phyloP scores from a whole-genome alignment of 2,888 invertebrate genomes.

The Asteroscopus sphinx region DNA sequence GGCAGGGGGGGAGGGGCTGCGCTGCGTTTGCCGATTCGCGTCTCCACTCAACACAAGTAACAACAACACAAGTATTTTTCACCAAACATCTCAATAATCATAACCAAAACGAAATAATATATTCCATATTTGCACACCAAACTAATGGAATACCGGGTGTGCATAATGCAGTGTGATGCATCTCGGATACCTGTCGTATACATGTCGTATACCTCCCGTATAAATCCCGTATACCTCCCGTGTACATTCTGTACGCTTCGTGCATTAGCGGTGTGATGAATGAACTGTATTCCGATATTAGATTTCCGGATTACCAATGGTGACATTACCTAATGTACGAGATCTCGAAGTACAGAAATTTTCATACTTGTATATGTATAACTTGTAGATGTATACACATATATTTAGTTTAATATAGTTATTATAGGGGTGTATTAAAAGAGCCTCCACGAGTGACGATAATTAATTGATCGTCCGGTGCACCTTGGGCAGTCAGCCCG shows the following conservation, averaged over 20 bases:
- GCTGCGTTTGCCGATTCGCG: too few species aligned
- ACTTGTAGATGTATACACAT: too few species aligned
- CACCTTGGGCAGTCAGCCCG: too few species aligned
- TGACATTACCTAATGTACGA: slow-evolving; percentile 12
- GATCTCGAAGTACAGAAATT: neutral
- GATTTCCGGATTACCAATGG: slow-evolving; percentile 35
- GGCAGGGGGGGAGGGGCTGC: too few species aligned
- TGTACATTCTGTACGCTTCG: slow-evolving; percentile 17
- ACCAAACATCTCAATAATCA: neutral
- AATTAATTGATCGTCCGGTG: too few species aligned
- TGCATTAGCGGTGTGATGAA: slow-evolving; percentile 53
- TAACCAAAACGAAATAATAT: neutral
- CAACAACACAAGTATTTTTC: neutral
- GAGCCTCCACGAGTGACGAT: too few species aligned
- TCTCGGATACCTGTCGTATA: slow-evolving; percentile 10
- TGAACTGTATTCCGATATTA: slow-evolving; percentile 44
- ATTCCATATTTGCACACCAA: slow-evolving; percentile 27
- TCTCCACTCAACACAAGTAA: too few species aligned
- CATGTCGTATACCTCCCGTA: neutral
- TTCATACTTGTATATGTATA: too few species aligned
- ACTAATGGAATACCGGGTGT: slow-evolving; percentile 49
- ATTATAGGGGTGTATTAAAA: too few species aligned
- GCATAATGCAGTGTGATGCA: slow-evolving; percentile 50
- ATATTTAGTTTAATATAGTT: too few species aligned
- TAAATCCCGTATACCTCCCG: slow-evolving; percentile 18